Evolutionary conservation across 2,888 invertebrate genomes (phyloP).

Genomic region (Mythimna vitellina): DNA sequence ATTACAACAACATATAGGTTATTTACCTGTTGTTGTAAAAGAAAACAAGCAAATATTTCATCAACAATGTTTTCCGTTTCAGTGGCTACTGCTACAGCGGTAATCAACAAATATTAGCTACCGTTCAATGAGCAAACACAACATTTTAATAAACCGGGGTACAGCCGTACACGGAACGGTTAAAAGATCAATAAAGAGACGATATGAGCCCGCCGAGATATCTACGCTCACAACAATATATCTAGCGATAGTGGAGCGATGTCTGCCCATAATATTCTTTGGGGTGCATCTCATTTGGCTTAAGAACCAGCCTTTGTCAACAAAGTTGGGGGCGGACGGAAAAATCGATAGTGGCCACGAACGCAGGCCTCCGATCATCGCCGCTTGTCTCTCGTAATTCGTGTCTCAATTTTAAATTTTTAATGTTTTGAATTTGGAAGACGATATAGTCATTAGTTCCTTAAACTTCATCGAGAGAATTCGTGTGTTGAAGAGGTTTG

Average conservation of each 20-base stretch:
- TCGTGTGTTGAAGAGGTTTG: background rate
- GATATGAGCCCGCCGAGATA: conserved; percentile 81
- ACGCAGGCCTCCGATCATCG: conserved; percentile 82
- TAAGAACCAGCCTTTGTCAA: conserved; percentile 91
- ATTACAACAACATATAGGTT: background rate
- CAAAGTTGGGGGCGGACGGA: conserved; percentile 87
- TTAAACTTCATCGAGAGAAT: background rate
- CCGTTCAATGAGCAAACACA: conserved; percentile 62
- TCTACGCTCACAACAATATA: conserved; percentile 80
- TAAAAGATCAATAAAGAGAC: conserved; percentile 85
- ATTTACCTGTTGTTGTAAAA: background rate
- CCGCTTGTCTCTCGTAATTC: conserved; percentile 81
- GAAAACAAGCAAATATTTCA: conserved; percentile 16
- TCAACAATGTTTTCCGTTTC: conserved; percentile 5
- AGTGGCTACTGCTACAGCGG: conserved; percentile 18
- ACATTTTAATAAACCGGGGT: conserved; percentile 74
- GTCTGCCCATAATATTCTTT: conserved; percentile 91
- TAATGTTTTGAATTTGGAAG: conserved; percentile 56
- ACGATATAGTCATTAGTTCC: conserved; percentile 4
- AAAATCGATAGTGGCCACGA: conserved; percentile 89
- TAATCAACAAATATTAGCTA: conserved; percentile 58
- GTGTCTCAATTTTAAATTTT: conserved; percentile 79
- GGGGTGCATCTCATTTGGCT: conserved; percentile 91
- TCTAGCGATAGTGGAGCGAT: conserved; percentile 87
- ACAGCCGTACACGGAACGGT: conserved; percentile 73